Base-by-base conservation (phyloP, 2,797 vertebrate genomes). In the Myripristis murdjan region DNA sequence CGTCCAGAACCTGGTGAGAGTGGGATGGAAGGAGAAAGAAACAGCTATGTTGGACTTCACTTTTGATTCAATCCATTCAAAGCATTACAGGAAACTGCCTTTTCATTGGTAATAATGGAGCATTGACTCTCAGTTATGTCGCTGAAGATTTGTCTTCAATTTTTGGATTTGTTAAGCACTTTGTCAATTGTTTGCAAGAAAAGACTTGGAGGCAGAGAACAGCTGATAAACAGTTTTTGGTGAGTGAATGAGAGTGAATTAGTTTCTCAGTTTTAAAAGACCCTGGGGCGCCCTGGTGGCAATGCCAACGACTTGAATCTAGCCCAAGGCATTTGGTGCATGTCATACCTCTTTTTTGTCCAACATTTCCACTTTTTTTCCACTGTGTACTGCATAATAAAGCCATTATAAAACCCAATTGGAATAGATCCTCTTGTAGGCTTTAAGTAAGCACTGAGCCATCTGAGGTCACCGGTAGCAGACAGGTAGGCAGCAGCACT, bases 261-360 rank as follows among this genome's bases (percentile, higher is more conserved):
- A 73, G 80, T 56, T 28, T 20, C 46, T 69, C 41, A 20, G 51
- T 73, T 58, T 73, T 59, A 79, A 85, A 61, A 57, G 61, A 37
- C 64, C 68, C 70, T 59, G 16, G 0, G 70, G 84, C 81, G 23
- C 53, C 62, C 72, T 67, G 20, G 1, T 47, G 48, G 73, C 64
- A 41, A 63, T 39, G 59, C 15, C 65, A 72, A 62, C 24, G 57
- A 60, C 55, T 39, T 44, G 61, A 85, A 14, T 78, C 80, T 76
- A 68, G 66, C 79, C 82, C 47, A 54, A 51, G 75, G 75, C 53
- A 46, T 84, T 77, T 72, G 43, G 70, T 56, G 4, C 70, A 69
- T 66, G 62, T 49, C 68, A 60, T 60, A 54, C 28, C 55, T 79
- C 15, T 77, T 69, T 68, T 75, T 73, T 44, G 35, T 33, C 35